Percentiles rank a stretch among this genome's conserved stretches.
phyloP scores from a whole-genome alignment of 2,797 vertebrate species.

The Acanthopagrus latus region DNA sequence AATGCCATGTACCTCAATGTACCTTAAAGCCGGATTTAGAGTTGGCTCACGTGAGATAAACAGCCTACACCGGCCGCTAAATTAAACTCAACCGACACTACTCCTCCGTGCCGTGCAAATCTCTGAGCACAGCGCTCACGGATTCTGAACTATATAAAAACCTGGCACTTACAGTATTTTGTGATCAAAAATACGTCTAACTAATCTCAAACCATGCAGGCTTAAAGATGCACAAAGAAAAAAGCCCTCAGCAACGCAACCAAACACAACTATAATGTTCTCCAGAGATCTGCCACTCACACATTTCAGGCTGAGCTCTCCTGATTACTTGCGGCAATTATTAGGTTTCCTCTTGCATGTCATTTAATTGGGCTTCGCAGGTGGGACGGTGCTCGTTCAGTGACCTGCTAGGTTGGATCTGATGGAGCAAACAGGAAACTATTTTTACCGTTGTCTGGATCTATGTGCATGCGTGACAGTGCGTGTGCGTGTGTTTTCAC shows the following conservation, averaged over 20 bases:
- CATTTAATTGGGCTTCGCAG: conserved; percentile 55
- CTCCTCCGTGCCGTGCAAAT: conserved; percentile 21
- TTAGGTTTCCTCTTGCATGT: conserved; percentile 40
- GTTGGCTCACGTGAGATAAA: conserved; percentile 68
- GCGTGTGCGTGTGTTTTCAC: conserved; percentile 34
- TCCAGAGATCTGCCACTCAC: conserved; percentile 11
- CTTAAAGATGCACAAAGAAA: conserved; percentile 8
- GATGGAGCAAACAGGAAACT: conserved; percentile 35
- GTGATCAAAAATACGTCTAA: conserved; percentile 22
- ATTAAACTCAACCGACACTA: conserved; percentile 48
- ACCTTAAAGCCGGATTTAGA: conserved; percentile 70
- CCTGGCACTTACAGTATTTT: conserved; percentile 13
- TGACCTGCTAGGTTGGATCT: conserved; percentile 34
- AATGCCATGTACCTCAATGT: conserved; percentile 41
- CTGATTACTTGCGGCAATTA: conserved; percentile 42
- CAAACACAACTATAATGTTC: conserved; percentile 26
- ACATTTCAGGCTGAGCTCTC: conserved; percentile 19
- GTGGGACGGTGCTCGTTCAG: conserved; percentile 55
- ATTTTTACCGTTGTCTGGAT: conserved; percentile 35
- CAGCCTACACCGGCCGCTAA: conserved; percentile 54
- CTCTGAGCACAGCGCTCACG: conserved; percentile 24
- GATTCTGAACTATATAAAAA: conserved; percentile 46
- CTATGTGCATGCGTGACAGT: conserved; percentile 26
- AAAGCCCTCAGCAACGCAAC: conserved; percentile 10
- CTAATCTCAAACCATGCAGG: conserved; percentile 34